Evolutionary conservation across 2,797 vertebrate species (phyloP), one percentile per base, ranked within the genome.

Genomic region (Paratrypauchen microcephalus): DNA sequence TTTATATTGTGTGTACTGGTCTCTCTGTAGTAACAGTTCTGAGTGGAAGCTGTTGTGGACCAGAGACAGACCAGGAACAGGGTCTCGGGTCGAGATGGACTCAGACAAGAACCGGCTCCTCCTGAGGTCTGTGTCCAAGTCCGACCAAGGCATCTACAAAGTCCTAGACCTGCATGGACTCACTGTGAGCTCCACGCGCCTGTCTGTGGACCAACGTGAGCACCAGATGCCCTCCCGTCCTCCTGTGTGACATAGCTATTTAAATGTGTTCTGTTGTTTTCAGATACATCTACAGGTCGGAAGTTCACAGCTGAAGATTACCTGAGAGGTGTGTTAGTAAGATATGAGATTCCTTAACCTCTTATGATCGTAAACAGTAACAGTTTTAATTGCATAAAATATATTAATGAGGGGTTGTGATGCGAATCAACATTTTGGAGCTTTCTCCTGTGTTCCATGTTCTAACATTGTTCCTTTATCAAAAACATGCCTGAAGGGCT

Each of bases 181-280:
- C 13, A 60, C 86, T 0, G 61, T 93, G 61, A 92, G 91, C 88
- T 91, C 92, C 4, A 72, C 91, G 65, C 75, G 72, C 69, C 88
- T 93, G 32, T 59, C 12, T 0, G 74, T 93, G 61, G 70, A 26
- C 39, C 39, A 3, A 26, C 78, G 54, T 74, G 59, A 21, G 13
- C 12, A 21, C 26, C 57, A 32, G 57, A 32, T 59, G 26, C 57
- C 26, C 57, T 59, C 16, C 57, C 16, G 1, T 6, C 24, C 21
- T 6, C 24, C 16, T 41, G 39, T 41, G 39, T 41, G 39, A 3
- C 39, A 4, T 41, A 41, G 39, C 4, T 15, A 13, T 45, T 45
- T 45, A 45, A 45, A 45, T 59, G 41, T 12, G 47, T 47, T 55
- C 54, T 45, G 7, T 2, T 23, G 1, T 71, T 13, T 6, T 0